Evolutionary conservation across 2,113 vertebrate genomes (phyloP), one percentile per base, ranked within the genome.

Genomic region (Canis aureus): DNA sequence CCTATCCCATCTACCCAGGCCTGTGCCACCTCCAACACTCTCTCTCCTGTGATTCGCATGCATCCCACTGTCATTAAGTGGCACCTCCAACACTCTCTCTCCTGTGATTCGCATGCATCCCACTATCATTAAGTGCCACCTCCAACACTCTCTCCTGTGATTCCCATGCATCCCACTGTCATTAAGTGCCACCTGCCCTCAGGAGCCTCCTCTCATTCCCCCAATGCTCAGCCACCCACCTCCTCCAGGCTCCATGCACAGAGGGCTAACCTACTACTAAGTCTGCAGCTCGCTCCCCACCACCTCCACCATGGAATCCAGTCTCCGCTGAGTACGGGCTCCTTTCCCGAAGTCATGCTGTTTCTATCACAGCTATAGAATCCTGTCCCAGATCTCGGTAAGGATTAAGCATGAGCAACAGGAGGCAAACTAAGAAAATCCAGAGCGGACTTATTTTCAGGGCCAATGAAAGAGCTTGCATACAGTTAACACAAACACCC

Each of bases 391-490:
- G 86, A 83, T 62, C 96, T 67, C 25, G 86, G 10, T 10, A 8
- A 91, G 59, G 80, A 83, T 59, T 49, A 53, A 89, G 86, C 5
- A 81, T 17, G 62, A 93, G 89, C 64, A 32, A 49, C 9, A 73
- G 84, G 83, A 94, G 80, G 66, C 43, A 87, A 94, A 92, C 6
- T 23, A 60, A 81, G 76, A 96, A 80, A 94, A 92, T 22, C 57
- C 90, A 86, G 51, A 49, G 80, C 5, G 55, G 60, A 69, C 51
- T 38, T 32, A 38, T 97, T 91, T 92, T 20, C 80, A 55, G 82
- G 89, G 29, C 60, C 73, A 51, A 49, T 27, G 35, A 16, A 51
- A 83, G 73, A 78, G 55, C 8, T 59, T 73, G 17, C 0, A 8
- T 4, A 6, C 1, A 86, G 53, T 83, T 62, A 23, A 38, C 0